Percentiles rank a stretch among this genome's conserved stretches.
phyloP scores from a whole-genome alignment of 2,113 vertebrate species.

The Syngnathoides biaculeatus region DNA sequence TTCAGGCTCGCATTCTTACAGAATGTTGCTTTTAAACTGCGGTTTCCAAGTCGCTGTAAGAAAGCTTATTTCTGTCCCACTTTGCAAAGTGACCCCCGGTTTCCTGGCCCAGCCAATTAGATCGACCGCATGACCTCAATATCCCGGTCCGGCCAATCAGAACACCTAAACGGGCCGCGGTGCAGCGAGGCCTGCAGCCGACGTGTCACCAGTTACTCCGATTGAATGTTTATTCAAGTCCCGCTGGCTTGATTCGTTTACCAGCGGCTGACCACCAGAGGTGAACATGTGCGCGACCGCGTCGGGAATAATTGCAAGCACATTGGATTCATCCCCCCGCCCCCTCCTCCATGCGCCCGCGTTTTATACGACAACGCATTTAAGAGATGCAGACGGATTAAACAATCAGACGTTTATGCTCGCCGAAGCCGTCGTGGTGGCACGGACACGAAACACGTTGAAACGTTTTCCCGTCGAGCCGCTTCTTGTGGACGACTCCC shows the following conservation, averaged over 20 bases:
- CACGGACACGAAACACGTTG: conserved; percentile 52
- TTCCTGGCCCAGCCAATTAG: conserved; percentile 54
- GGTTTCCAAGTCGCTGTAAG: conserved; percentile 34
- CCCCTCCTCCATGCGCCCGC: conserved; percentile 3
- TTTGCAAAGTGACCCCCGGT: conserved; percentile 51
- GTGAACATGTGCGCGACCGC: not conserved
- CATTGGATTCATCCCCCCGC: conserved; percentile 13
- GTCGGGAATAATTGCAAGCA: conserved; percentile 7
- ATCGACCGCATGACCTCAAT: conserved; percentile 65
- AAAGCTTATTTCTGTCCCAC: conserved; percentile 70
- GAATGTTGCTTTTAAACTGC: not conserved
- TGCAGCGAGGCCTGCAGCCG: conserved; percentile 30
- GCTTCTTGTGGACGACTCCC: conserved; percentile 46
- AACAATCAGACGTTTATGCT: conserved; percentile 36
- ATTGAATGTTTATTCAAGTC: conserved; percentile 55
- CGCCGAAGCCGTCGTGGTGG: conserved; percentile 28
- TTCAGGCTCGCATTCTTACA: not conserved
- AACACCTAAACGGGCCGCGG: conserved; percentile 67
- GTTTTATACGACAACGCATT: conserved; percentile 2
- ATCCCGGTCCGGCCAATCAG: conserved; percentile 67
- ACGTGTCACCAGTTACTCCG: conserved; percentile 45
- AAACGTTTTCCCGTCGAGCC: conserved; percentile 50
- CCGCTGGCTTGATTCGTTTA: conserved; percentile 31
- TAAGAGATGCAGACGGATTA: conserved; percentile 18
- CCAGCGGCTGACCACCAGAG: conserved; percentile 14